Base-by-base conservation (phyloP, 2,113 vertebrate genomes). In the Solea senegalensis region DNA sequence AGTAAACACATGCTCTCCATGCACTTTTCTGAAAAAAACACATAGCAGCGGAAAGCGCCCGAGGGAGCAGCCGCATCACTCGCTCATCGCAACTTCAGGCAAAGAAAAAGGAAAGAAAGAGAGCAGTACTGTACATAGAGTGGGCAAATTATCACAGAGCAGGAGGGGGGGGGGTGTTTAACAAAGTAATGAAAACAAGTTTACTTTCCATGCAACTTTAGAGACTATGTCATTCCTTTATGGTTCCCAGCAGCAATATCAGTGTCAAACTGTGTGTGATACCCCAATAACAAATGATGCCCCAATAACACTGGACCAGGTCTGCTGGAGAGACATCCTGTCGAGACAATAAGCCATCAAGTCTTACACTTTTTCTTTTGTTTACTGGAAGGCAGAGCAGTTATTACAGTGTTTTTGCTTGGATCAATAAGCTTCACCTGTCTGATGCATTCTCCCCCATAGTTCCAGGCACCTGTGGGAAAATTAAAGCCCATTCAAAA, bases 11-110 rank as follows among this genome's bases (percentile, higher is more conserved):
- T 12, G 49, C 49, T 72, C 72, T 7, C 14, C 43, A 55, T 75
- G 72, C 75, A 83, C 83, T 79, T 82, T 69, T 78, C 64, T 65
- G 51, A 40, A n/a, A 52, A 40, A n/a, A 52, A 53, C 27, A 51
- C 13, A 45, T 41, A 45, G 45, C 7, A 66, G 71, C 55, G 67
- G 49, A 74, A 71, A 54, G 56, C 48, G 56, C 66, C 73, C 3
- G 15, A 71, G 53, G 78, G 51, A 57, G 65, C 34, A 65, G 51
- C 64, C 52, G 50, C 61, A 45, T 59, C 44, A 14, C 50, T 64
- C 73, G 46, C 57, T 54, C 57, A 76, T 65, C 63, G 12, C 80
- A 60, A 43, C 11, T 46, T 52, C 45, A 51, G 34, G 48, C 21
- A 45, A 11, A 44, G 28, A 55, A 45, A 12, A 45, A 11, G 44